Conservation (phyloP, 2,888 invertebrate genomes). For the Ophion obscuratus region DNA sequence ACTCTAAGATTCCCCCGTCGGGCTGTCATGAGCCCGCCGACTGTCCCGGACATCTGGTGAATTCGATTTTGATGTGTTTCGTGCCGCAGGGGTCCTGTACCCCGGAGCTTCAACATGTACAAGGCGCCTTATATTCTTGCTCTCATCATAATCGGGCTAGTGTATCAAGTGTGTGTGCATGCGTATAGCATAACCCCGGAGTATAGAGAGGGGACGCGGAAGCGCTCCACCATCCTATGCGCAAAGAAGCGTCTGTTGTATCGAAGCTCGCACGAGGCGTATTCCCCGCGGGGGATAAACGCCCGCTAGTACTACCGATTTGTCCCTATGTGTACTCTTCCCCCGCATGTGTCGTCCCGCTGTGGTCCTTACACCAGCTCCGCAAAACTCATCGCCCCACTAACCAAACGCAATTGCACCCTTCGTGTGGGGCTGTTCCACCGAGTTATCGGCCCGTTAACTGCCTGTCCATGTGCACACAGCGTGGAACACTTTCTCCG, state of each 20-base stretch:
- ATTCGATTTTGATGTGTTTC: slow-evolving; percentile 84
- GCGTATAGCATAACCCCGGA: background rate
- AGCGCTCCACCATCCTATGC: background rate
- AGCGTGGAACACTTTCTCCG: too few species aligned
- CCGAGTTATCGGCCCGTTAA: background rate
- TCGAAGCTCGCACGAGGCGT: slow-evolving; percentile 47
- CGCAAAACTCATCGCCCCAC: slow-evolving; percentile 30
- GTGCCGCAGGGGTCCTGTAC: slow-evolving; percentile 74
- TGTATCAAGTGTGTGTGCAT: slow-evolving; percentile 41
- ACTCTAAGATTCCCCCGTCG: slow-evolving; percentile 31
- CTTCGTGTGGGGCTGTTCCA: background rate
- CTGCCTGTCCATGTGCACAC: background rate
- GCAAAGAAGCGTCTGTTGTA: slow-evolving; percentile 44
- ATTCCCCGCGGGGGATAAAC: slow-evolving; percentile 67
- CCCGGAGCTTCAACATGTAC: slow-evolving; percentile 16
- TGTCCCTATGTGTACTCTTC: slow-evolving; percentile 46
- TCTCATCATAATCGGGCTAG: slow-evolving; percentile 47
- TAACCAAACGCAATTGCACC: slow-evolving; percentile 41
- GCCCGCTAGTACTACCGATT: slow-evolving; percentile 58
- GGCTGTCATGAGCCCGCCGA: slow-evolving; percentile 61
- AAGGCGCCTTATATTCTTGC: slow-evolving; percentile 33
- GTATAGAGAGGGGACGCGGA: background rate
- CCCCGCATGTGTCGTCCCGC: slow-evolving; percentile 52
- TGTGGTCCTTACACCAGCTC: slow-evolving; percentile 58
- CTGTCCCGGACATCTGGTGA: slow-evolving; percentile 83